A percentile compares a stretch with the other conserved stretches of the same genome.
phyloP scores from a whole-genome alignment of 2,888 invertebrate genomes.

The Balanococcus diminutus region DNA sequence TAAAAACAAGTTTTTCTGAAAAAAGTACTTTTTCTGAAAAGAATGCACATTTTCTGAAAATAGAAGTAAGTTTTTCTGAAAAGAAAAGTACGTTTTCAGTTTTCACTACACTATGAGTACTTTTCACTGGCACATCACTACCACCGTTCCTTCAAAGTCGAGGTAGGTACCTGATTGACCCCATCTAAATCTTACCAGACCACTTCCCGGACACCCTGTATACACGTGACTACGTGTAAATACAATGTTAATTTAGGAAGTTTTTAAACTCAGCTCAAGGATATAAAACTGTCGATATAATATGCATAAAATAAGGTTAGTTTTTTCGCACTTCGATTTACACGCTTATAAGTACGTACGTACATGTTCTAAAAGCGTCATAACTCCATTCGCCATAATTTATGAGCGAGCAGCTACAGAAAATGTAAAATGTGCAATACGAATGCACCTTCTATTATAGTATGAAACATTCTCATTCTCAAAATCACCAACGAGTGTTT shows the following conservation, averaged over 20 bases:
- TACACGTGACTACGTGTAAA: background rate
- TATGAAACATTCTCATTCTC: constrained; percentile 12
- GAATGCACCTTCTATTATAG: background rate
- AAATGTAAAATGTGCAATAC: background rate
- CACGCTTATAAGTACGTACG: background rate
- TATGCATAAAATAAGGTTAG: background rate
- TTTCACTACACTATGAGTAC: too few species aligned
- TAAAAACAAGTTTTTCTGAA: too few species aligned
- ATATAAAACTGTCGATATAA: background rate
- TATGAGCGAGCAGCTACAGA: background rate
- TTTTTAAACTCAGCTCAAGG: background rate
- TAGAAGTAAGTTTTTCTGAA: too few species aligned
- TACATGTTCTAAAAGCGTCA: constrained; percentile 11
- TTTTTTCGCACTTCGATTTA: background rate
- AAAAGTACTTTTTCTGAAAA: too few species aligned
- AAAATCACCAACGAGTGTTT: background rate
- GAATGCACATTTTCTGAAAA: too few species aligned
- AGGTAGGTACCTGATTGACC: too few species aligned
- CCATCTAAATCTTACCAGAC: too few species aligned
- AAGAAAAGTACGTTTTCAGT: too few species aligned
- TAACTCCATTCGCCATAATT: background rate
- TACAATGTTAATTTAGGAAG: constrained; percentile 29
- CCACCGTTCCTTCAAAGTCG: too few species aligned
- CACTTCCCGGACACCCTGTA: too few species aligned
- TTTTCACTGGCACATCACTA: too few species aligned